A percentile compares a stretch with the other conserved stretches of the same genome.
Evolutionary conservation across 64 coral and sea anemone species (phyloP).

Genomic region (Catalaphyllia jardinei): DNA sequence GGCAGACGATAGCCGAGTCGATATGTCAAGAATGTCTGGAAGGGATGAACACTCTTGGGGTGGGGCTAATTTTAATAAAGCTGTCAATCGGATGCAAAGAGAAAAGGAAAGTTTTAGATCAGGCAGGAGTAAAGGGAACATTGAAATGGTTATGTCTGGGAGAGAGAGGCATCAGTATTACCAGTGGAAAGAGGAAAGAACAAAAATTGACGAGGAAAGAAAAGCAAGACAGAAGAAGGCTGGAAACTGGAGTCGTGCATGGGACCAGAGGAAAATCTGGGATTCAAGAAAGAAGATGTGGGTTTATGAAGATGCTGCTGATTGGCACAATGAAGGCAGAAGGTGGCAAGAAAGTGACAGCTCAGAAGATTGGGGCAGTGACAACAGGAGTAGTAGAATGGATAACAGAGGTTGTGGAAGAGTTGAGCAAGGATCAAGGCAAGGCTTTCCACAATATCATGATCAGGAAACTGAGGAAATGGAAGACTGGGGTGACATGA

Average conservation of each 20-base stretch:
- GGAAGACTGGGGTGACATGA: slow-evolving; percentile 2
- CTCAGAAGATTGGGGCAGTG: slow-evolving; percentile 36
- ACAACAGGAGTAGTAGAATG: neutral
- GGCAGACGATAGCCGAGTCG: slow-evolving; percentile 60
- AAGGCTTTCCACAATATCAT: neutral
- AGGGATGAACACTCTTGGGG: slow-evolving; percentile 83
- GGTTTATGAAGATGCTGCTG: slow-evolving; percentile 5
- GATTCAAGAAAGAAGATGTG: slow-evolving; percentile 11
- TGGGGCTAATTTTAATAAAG: slow-evolving; percentile 71
- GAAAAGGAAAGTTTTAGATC: slow-evolving; percentile 16
- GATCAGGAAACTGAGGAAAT: neutral
- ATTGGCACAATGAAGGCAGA: neutral
- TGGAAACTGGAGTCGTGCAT: slow-evolving; percentile 76
- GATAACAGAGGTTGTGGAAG: neutral
- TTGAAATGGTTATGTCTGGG: slow-evolving; percentile 78
- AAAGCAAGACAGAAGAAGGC: slow-evolving; percentile 69
- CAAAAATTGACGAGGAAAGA: slow-evolving; percentile 67
- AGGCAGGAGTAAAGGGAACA: neutral
- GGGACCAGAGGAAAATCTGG: slow-evolving; percentile 74
- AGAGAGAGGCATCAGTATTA: slow-evolving; percentile 69
- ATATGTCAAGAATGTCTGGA: slow-evolving; percentile 76
- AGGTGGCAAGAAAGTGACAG: neutral
- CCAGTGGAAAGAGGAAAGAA: slow-evolving; percentile 82
- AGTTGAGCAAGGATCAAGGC: neutral
- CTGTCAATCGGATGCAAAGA: slow-evolving; percentile 59